Conservation (phyloP, 2,797 vertebrate species). For the Micromesistius poutassou region DNA sequence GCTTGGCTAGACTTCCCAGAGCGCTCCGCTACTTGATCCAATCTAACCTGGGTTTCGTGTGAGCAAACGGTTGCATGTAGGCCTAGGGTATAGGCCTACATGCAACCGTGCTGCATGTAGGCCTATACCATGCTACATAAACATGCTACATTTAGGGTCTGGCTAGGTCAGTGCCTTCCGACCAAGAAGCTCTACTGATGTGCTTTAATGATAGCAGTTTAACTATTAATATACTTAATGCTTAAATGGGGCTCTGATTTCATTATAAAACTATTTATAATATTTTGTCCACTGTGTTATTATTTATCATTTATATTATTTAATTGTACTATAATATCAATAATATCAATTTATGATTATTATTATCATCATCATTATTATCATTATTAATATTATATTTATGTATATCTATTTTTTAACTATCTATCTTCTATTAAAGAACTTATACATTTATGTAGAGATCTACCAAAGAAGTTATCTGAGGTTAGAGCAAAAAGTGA, state of each 20-base stretch:
- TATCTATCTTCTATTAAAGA: no score
- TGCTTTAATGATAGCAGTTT: no score
- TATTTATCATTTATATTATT: not conserved
- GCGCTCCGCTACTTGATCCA: conserved; percentile 36
- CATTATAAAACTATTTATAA: no score
- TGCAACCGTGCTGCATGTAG: no score
- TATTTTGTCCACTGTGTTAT: not conserved
- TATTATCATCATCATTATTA: not conserved
- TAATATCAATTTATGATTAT: not conserved
- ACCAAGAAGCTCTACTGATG: not conserved
- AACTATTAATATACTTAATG: no score
- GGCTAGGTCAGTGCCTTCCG: conserved; percentile 23
- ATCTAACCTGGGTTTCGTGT: conserved; percentile 40
- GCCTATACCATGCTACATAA: no score
- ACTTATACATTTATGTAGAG: not conserved
- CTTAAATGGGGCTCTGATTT: not conserved
- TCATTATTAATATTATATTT: not conserved
- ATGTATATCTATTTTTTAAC: not conserved
- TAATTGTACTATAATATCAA: not conserved
- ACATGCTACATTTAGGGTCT: conserved; percentile 36
- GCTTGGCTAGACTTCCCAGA: conserved; percentile 35
- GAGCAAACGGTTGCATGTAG: conserved; percentile 55
- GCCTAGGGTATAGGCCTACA: conserved; percentile 28
- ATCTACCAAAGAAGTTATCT: not conserved
- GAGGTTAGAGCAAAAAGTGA: not conserved